Base-by-base conservation (phyloP, 1,140 invertebrate species). In the Acromyrmex echinatior region DNA sequence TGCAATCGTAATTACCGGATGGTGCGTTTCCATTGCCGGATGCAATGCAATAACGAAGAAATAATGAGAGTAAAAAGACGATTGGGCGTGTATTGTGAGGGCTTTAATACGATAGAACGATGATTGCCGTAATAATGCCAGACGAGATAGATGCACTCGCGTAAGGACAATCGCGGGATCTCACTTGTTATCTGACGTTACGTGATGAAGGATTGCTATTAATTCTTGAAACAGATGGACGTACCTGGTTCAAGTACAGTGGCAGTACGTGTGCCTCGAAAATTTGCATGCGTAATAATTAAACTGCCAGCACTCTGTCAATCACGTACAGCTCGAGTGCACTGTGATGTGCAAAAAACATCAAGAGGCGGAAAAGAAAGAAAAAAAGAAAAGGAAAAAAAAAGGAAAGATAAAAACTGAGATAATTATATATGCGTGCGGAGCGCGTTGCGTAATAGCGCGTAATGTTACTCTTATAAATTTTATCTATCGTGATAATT, bases 1-100 rank as follows among this genome's bases (percentile, higher is more conserved):
- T 10, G 39, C 53, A n/a, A 63, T 21, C 12, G 31, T 82, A 86
- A 86, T 88, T 77, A 18, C 76, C 87, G 87, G 62, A 82, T 73
- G 70, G 56, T 62, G 71, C 70, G 71, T 88, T 88, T 86, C 84
- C 84, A 76, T 80, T 28, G 18, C 51, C 28, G 45, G 9, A 56
- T 58, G 25, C 28, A 18, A 49, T 25, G 31, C 65, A 56, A 31
- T 35, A 12, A 56, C 1, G n/a, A 25, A n/a, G 63, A 51, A 58
- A 21, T 16, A 21, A 58, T 9, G 18, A 53, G 51, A 21, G 12
- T 56, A n/a, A 45, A 35, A 76, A 39, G 68, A 16, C 66, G 14
- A 51, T 28, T 7, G 49, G 49, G 7, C 28, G n/a, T 28, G 78
- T 31, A 66, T 66, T 53, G 49, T 10, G 39, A 62, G 16, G 7